Evolutionary conservation across 2,797 vertebrate genomes (phyloP).

Genomic region (Champsocephalus esox): DNA sequence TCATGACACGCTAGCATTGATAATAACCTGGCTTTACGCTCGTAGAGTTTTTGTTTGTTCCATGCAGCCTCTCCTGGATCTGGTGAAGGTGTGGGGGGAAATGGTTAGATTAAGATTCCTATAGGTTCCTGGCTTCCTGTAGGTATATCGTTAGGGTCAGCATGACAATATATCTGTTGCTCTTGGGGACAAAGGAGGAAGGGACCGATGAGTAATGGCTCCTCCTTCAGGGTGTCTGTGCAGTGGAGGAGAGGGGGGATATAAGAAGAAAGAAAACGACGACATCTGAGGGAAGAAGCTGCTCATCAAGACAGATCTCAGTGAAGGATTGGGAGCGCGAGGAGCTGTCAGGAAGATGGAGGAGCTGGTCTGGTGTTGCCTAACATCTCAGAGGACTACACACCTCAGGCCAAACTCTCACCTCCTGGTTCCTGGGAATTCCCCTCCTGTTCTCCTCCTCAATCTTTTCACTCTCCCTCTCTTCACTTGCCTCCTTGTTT

Average conservation of each 20-base stretch:
- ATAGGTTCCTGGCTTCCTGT: no score
- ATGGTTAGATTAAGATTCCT: no score
- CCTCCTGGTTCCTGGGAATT: constrained; percentile 14
- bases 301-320: constrained; percentile 17
- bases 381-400: constrained; percentile 4
- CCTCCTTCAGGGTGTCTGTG: constrained; percentile 1
- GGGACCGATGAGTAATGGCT: constrained; percentile 11
- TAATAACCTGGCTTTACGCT: no score
- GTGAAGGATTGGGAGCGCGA: constrained; percentile 1
- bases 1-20: no score
- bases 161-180: not conserved
- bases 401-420: constrained; percentile 31
- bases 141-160: not conserved
- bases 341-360: constrained; percentile 34
- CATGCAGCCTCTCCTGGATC: no score
- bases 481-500: not conserved
- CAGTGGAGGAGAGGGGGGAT: not conserved
- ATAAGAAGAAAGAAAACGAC: not conserved
- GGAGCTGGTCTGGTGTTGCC: constrained; percentile 27
- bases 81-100: no score
- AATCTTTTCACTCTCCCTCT: not conserved
- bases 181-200: not conserved
- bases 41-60: no score
- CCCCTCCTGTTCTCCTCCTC: constrained; percentile 5
- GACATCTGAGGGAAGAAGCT: constrained; percentile 10